Evolutionary conservation across 2,797 vertebrate species (phyloP).

Genomic region (Coracias cyanogaster): DNA sequence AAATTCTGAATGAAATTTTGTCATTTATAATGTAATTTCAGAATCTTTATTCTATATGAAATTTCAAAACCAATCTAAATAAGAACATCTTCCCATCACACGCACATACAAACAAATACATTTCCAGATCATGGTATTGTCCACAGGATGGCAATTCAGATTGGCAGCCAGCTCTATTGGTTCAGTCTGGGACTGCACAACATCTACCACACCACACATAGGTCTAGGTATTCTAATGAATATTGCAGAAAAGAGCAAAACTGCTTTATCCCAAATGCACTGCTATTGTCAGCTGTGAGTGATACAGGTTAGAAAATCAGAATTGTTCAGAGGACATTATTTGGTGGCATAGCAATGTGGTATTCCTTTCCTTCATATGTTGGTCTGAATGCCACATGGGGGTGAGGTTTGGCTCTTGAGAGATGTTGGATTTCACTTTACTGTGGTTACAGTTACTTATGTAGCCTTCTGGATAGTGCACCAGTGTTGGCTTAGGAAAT

Average conservation of each 20-base stretch:
- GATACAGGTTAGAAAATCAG: neutral
- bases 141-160: neutral
- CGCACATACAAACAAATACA: neutral
- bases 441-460: constrained; percentile 17
- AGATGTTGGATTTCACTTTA: constrained; percentile 11
- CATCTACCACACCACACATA: neutral
- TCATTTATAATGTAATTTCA: neutral
- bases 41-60: neutral
- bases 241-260: neutral
- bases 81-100: neutral
- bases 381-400: neutral
- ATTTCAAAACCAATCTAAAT: neutral
- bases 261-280: neutral
- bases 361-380: neutral
- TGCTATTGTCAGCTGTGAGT: neutral
- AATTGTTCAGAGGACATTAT: neutral
- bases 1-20: neutral
- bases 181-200: neutral
- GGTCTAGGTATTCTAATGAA: neutral
- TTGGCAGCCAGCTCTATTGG: neutral
- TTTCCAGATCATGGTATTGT: neutral
- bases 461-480: neutral
- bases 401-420: neutral
- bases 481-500: neutral
- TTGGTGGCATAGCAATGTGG: neutral